Conservation (phyloP, 2,888 invertebrate species). For the Parascotia fuliginaria region DNA sequence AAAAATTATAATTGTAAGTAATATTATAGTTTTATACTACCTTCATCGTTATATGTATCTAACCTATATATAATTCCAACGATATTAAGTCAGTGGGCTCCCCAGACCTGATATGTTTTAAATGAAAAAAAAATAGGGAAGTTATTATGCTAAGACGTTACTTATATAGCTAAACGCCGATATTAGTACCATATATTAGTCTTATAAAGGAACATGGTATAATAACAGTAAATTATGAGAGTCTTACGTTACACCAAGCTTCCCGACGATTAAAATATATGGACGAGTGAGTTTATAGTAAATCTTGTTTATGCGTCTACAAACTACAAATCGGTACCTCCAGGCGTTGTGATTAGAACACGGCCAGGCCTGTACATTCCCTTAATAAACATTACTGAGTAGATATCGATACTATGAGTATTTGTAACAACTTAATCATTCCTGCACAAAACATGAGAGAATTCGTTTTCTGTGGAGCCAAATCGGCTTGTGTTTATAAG, state of each 20-base stretch:
- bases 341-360: slow-evolving; percentile 10
- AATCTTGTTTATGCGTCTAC: slow-evolving; percentile 31
- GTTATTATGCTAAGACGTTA: slow-evolving; percentile 22
- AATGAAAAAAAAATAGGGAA: slow-evolving; percentile 45
- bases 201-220: slow-evolving; percentile 38
- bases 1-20: too few relatives aligned
- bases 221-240: slow-evolving; percentile 32
- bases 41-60: not conserved
- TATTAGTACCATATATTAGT: slow-evolving; percentile 21
- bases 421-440: slow-evolving; percentile 44
- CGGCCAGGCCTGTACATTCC: not conserved
- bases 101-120: slow-evolving; percentile 20
- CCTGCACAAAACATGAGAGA: slow-evolving; percentile 30
- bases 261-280: slow-evolving; percentile 35
- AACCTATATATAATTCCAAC: slow-evolving; percentile 17
- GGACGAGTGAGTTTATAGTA: slow-evolving; percentile 21
- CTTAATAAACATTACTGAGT: not conserved
- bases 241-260: slow-evolving; percentile 27
- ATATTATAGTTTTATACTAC: not conserved
- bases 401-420: slow-evolving; percentile 24
- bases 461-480: slow-evolving; percentile 33
- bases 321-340: slow-evolving; percentile 24
- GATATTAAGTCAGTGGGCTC: slow-evolving; percentile 13
- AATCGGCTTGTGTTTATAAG: slow-evolving; percentile 8
- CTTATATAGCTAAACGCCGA: slow-evolving; percentile 27